These are phyloP conservation scores for Paratrypauchen microcephalus DNA, from an alignment of 2,797 vertebrate genomes.

Conservation along the genomic window DNA sequence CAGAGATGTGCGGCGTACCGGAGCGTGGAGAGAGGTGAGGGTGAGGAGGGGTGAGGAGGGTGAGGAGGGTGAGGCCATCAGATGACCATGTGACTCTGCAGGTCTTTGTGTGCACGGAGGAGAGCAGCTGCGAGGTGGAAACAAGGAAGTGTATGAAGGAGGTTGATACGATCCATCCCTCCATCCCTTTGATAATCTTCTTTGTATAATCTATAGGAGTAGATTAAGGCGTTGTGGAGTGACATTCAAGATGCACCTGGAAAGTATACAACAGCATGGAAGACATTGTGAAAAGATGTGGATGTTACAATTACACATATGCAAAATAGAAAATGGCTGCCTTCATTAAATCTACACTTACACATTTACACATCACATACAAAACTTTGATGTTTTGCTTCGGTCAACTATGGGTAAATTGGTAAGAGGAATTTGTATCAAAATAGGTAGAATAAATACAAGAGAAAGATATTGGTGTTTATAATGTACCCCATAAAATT, in stretches of 20 bases:
- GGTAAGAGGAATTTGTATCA: not conserved
- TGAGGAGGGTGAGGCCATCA: conserved; percentile 32
- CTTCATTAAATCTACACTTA: not conserved
- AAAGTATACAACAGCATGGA: conserved; percentile 6
- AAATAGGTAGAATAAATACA: too few relatives aligned
- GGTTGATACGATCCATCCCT: conserved; percentile 2
- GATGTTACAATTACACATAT: not conserved
- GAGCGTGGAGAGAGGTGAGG: not conserved
- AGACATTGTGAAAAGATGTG: not conserved
- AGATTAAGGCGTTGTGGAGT: conserved; percentile 49
- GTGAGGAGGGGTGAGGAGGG: conserved; percentile 22
- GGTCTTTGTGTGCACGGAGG: conserved; percentile 55
- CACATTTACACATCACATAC: not conserved
- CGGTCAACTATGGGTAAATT: not conserved
- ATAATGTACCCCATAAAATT: too few relatives aligned
- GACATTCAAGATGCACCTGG: conserved; percentile 26
- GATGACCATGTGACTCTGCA: conserved; percentile 57
- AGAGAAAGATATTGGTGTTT: too few relatives aligned
- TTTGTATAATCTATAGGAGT: conserved; percentile 39
- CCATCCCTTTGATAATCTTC: conserved; percentile 3
- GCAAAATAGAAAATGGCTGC: not conserved
- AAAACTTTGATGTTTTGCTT: not conserved
- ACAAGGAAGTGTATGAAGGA: conserved; percentile 28
- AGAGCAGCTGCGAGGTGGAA: conserved; percentile 20
- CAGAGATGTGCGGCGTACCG: conserved; percentile 1